Percentiles rank a stretch among this genome's conserved stretches.
Conservation (phyloP, 2,888 invertebrate genomes). For the Ormyrus nitidulus region DNA sequence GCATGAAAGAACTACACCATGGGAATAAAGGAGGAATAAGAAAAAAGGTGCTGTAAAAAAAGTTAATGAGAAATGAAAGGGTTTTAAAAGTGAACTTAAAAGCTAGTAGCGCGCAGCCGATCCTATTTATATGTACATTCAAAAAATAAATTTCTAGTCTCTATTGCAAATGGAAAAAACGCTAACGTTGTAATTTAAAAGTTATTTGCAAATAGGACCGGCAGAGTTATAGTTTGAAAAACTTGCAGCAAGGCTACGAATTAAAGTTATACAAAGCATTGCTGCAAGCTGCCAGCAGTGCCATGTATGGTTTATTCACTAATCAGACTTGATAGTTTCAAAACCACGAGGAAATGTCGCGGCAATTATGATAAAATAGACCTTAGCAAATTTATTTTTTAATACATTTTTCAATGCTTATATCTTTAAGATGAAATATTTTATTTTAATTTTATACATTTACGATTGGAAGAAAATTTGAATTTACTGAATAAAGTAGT, state of each 20-base stretch:
- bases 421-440: not conserved
- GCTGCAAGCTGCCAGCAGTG: conserved; percentile 50
- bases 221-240: conserved; percentile 44
- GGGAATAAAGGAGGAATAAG: conserved; percentile 57
- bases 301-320: conserved; percentile 49
- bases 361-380: conserved; percentile 34
- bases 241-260: conserved; percentile 45
- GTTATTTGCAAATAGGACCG: conserved; percentile 47
- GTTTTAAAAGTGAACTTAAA: conserved; percentile 62
- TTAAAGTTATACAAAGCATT: conserved; percentile 34
- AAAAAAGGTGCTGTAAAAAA: conserved; percentile 61
- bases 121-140: conserved; percentile 60
- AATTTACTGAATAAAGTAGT: no score
- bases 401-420: not conserved
- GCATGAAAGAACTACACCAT: conserved; percentile 57
- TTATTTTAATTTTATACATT: not conserved
- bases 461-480: no score
- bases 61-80: conserved; percentile 61
- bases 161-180: not conserved
- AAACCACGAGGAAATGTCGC: conserved; percentile 44
- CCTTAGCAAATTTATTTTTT: conserved; percentile 25
- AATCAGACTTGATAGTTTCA: conserved; percentile 37
- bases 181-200: not conserved
- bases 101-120: conserved; percentile 68
- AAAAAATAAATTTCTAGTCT: not conserved